Conservation (phyloP, 2,113 vertebrate species). For the Ctenodactylus gundi region DNA sequence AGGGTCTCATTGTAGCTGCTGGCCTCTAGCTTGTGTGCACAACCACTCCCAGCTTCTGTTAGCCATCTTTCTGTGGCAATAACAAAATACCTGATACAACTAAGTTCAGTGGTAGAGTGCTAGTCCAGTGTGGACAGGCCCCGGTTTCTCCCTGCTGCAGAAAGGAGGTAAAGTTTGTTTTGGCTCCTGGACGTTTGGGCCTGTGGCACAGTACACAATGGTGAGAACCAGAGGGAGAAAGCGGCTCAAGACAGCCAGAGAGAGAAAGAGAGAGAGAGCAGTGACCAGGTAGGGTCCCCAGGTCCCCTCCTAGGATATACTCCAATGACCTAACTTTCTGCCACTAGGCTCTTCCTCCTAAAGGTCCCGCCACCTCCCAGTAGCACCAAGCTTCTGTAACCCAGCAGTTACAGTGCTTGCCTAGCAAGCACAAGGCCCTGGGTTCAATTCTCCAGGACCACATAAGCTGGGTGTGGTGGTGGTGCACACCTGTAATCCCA, state of each 20-base stretch:
- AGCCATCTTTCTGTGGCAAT: background rate
- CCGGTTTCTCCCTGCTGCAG: too few species aligned
- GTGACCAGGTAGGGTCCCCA: background rate
- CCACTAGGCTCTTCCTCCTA: background rate
- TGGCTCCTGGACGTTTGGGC: background rate
- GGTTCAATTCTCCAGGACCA: too few species aligned
- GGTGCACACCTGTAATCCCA: too few species aligned
- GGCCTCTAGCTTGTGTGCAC: background rate
- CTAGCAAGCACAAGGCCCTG: too few species aligned
- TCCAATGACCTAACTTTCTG: background rate
- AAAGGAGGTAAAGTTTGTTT: background rate
- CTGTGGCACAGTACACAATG: background rate
- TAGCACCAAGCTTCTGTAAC: background rate
- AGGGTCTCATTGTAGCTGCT: background rate
- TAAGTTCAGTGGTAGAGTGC: too few species aligned
- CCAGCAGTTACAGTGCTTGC: too few species aligned
- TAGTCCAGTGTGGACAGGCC: background rate
- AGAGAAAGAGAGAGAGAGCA: background rate
- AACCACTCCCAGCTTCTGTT: background rate
- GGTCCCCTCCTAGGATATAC: background rate
- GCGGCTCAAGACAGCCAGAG: background rate
- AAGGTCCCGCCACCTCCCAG: background rate
- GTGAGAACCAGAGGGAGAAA: background rate
- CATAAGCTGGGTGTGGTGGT: too few species aligned
- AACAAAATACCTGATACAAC: background rate